A percentile compares a stretch with the other conserved stretches of the same genome.
phyloP scores from a whole-genome alignment of 1,140 invertebrate genomes.

The Myzus persicae region DNA sequence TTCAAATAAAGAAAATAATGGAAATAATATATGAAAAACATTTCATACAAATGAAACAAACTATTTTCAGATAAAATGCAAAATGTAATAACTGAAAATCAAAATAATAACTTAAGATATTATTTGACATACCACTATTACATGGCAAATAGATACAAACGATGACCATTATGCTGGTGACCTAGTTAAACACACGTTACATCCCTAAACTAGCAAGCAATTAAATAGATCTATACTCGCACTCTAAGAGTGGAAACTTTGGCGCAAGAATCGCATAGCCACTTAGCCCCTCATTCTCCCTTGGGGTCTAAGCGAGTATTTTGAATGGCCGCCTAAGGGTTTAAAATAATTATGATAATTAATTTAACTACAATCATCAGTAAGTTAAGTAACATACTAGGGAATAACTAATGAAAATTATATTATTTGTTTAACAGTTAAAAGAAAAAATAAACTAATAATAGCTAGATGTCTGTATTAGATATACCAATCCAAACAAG shows the following conservation, averaged over 20 bases:
- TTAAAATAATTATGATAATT: slow-evolving; percentile 48
- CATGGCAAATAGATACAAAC: neutral
- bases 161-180: neutral
- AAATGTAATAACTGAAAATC: neutral
- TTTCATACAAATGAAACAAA: neutral
- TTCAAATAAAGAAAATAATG: neutral
- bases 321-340: slow-evolving; percentile 21
- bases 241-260: slow-evolving; percentile 31
- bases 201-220: neutral
- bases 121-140: neutral
- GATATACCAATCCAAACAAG: neutral
- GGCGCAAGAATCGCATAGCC: slow-evolving; percentile 5
- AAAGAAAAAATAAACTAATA: neutral
- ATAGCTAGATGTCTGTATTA: neutral
- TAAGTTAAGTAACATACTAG: slow-evolving; percentile 24
- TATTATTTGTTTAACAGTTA: neutral
- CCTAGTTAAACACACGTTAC: neutral
- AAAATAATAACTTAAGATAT: neutral
- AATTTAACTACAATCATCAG: slow-evolving; percentile 33
- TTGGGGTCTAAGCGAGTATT: neutral
- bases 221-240: slow-evolving; percentile 7
- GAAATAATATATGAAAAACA: neutral
- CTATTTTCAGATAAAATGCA: neutral
- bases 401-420: neutral
- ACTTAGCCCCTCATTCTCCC: slow-evolving; percentile 20